Percentiles rank a stretch among this genome's conserved stretches.
phyloP scores from a whole-genome alignment of 2,113 vertebrate species.

The Platanista minor region DNA sequence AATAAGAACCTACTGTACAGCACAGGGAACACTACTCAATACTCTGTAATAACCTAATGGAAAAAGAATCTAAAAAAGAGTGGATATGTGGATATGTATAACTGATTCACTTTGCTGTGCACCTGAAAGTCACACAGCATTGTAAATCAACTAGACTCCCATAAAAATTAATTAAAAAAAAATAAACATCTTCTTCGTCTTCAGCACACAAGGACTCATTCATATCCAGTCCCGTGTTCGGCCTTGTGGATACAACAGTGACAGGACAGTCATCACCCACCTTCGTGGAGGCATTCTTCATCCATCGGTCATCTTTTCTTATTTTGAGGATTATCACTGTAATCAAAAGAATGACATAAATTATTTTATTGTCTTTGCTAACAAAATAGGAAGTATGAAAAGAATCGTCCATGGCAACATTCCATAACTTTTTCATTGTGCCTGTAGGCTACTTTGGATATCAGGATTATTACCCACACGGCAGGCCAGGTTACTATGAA shows the following conservation, averaged over 20 bases:
- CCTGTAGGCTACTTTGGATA: constrained; percentile 69
- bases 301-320: background rate
- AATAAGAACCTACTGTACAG: background rate
- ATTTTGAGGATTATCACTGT: background rate
- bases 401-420: background rate
- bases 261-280: fast-evolving
- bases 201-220: background rate
- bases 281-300: background rate
- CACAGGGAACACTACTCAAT: background rate
- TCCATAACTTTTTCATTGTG: background rate
- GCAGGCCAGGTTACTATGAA: background rate
- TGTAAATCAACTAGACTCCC: background rate
- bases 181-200: background rate
- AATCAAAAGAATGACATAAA: background rate
- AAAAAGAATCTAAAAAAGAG: background rate
- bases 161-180: background rate
- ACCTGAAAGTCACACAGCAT: background rate
- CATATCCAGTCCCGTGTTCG: fast-evolving
- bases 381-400: background rate
- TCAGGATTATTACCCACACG: background rate
- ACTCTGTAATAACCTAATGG: background rate
- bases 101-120: background rate
- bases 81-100: background rate
- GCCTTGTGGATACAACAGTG: background rate
- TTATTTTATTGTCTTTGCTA: background rate